Evolutionary conservation across 1,140 invertebrate species (phyloP), one percentile per base, ranked within the genome.

Genomic region (Leptonema lineaticorne): DNA sequence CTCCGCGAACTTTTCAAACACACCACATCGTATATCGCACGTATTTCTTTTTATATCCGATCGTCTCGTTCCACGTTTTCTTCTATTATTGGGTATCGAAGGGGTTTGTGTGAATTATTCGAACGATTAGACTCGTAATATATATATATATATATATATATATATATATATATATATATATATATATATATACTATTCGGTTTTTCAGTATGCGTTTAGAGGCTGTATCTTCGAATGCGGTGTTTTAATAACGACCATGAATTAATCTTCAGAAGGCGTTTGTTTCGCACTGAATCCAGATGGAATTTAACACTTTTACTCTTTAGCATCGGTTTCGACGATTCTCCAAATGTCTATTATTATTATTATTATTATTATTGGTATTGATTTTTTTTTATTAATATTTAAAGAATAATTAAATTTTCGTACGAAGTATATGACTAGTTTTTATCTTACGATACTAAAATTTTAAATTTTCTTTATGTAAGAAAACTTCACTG

Each of bases 231-330:
- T 46, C 60, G 24, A 37, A 27, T 63, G 60, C 16, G 60, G 33
- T 63, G 60, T 63, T 63, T 63, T 63, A 63, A 63, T 63, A 63
- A 63, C 60, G 33, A 63, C 11, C 11, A 22, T 8, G 60, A 48
- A 63, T 63, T 63, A 63, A 63, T 63, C 60, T 63, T 63, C 60
- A 18, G 18, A n/a, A n/a, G 24, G 60, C 46, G 33, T 63, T 24
- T 63, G 26, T 24, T 26, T 37, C 24, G 20, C n/a, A 7, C 24
- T 22, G 57, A n/a, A 59, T 59, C 28, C 30, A 9, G 20, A 33
- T 18, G 57, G 30, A 33, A 59, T 59, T 16, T 59, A 30, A 59
- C 57, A 59, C 57, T 59, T 59, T 59, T 59, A 8, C 57, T 53
- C 37, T 41, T 41, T 2, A 9, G 2, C 2, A 41, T 41, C 20